A percentile compares a stretch with the other conserved stretches of the same genome.
Conservation (phyloP, 1,140 invertebrate species). For the Bombus balteatus region DNA sequence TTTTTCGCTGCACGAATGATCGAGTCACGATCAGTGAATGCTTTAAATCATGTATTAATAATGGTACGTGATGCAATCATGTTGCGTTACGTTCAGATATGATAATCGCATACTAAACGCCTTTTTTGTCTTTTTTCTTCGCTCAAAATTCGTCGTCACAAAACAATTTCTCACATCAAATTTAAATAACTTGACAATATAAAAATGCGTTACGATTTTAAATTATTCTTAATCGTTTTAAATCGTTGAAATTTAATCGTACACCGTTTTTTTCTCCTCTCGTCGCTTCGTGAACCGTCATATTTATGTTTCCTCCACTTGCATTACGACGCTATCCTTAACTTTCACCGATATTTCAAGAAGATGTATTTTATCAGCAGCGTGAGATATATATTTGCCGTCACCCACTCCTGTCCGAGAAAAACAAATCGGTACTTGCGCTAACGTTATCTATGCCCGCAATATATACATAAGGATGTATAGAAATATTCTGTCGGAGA, state of each 20-base stretch:
- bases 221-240: background rate
- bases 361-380: constrained; percentile 24
- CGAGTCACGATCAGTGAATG: constrained; percentile 2
- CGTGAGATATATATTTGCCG: background rate
- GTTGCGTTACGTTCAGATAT: background rate
- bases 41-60: constrained; percentile 26
- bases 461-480: background rate
- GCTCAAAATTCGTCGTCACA: too few species aligned
- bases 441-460: constrained; percentile 4
- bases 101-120: constrained; percentile 7
- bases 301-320: background rate
- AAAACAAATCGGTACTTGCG: constrained; percentile 28
- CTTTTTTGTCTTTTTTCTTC: too few species aligned
- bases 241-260: constrained; percentile 3
- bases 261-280: background rate
- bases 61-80: background rate
- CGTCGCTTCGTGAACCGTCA: background rate
- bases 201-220: background rate
- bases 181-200: background rate
- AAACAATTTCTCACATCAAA: background rate
- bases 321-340: background rate
- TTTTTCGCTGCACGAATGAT: constrained; percentile 12
- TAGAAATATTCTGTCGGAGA: background rate
- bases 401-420: background rate
- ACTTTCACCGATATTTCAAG: constrained; percentile 13